Conservation (phyloP, 2,888 invertebrate genomes). For the Selenia dentaria region DNA sequence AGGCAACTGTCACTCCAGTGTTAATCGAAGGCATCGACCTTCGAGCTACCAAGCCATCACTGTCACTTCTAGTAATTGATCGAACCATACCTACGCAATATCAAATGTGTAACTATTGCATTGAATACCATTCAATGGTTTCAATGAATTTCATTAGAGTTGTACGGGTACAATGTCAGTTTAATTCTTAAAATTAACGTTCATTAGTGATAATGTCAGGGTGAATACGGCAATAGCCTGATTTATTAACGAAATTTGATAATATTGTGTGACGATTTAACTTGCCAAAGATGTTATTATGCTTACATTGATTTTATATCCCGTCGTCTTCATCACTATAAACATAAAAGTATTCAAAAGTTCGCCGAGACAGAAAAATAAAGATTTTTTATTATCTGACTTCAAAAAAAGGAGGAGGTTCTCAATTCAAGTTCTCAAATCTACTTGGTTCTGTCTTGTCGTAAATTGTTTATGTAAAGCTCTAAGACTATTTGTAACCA, state of each 20-base stretch:
- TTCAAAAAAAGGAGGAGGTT: too few relatives aligned
- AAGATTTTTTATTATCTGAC: too few relatives aligned
- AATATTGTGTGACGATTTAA: background rate
- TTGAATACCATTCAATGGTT: slow-evolving; percentile 1
- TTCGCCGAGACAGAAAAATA: too few relatives aligned
- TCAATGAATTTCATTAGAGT: background rate
- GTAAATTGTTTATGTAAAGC: too few relatives aligned
- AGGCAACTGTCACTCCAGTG: slow-evolving; percentile 8
- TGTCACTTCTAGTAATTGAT: slow-evolving; percentile 11
- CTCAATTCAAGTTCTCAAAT: too few relatives aligned
- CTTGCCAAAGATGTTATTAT: too few relatives aligned
- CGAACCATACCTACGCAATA: slow-evolving; percentile 7
- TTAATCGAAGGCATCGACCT: slow-evolving; percentile 9
- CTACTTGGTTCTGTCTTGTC: too few relatives aligned
- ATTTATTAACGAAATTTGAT: background rate
- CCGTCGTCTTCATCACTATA: too few relatives aligned
- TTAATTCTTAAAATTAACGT: background rate
- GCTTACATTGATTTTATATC: too few relatives aligned
- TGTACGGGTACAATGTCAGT: slow-evolving; percentile 1
- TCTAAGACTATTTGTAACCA: too few relatives aligned
- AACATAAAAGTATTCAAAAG: too few relatives aligned
- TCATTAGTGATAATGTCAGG: slow-evolving; percentile 16
- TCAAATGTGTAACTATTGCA: slow-evolving; percentile 2
- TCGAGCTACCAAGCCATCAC: slow-evolving; percentile 9
- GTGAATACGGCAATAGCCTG: background rate